Base-by-base conservation (phyloP, 2,113 vertebrate species). In the Mirounga angustirostris region DNA sequence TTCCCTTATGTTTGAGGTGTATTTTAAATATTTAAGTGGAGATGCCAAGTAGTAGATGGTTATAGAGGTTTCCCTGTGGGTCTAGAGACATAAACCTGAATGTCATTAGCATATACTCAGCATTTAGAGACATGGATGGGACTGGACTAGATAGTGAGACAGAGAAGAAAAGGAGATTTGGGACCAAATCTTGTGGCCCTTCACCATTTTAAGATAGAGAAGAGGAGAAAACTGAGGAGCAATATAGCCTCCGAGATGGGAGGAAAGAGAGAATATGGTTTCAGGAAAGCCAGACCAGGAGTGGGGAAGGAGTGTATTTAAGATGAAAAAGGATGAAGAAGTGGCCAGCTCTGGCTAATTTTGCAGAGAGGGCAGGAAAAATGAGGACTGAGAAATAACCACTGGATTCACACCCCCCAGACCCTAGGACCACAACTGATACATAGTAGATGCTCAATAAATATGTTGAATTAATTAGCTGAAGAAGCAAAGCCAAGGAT, bases 271-370 rank as follows among this genome's bases (percentile, higher is more conserved):
- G 43, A 71, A n/a, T 5, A 2, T 22, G 15, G 36, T 65, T 93
- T 87, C 8, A 16, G 21, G 33, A 24, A 91, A 71, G 21, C 61
- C 24, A 56, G 30, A 71, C 9, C 28, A 28, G 24, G 13, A 13
- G 0, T 63, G 10, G 14, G 3, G 0, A 1, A 0, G 21, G 4
- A 9, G 2, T 16, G 7, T 11, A 65, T 33, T 67, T 71, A 59
- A 96, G 63, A 83, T 46, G 46, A 46, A 46, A 46, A 46, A 46
- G 46, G 46, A 67, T 56, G 10, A 82, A 69, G 52, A 46, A 15
- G 4, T 71, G 30, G 8, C 84, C 30, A 61, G 4, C n/a, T 88
- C 2, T 63, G 19, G 21, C 74, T 83, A 21, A 50, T 36, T 33
- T 63, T 79, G 11, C 24, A 65, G 36, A 89, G 0, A 65, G 15